These are phyloP conservation scores for Yasuhikotakia modesta DNA, from an alignment of 2,797 vertebrate genomes.

Conservation along the genomic window DNA sequence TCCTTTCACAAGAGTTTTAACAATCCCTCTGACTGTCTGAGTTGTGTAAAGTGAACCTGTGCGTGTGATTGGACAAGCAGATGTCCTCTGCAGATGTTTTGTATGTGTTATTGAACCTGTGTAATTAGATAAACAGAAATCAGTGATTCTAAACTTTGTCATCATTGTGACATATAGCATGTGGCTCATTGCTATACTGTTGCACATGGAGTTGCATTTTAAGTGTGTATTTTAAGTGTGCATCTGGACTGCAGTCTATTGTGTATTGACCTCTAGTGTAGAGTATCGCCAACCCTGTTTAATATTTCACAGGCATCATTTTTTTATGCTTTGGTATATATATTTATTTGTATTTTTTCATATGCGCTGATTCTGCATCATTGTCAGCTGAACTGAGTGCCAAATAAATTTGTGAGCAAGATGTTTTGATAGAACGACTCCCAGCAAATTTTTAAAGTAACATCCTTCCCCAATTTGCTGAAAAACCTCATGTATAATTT, in stretches of 20 bases:
- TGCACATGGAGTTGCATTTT: neutral
- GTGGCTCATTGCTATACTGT: neutral
- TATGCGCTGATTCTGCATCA: neutral
- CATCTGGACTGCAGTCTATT: no score
- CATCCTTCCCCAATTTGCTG: slow-evolving; percentile 6
- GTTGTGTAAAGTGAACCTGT: neutral
- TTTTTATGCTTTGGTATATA: neutral
- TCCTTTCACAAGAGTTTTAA: neutral
- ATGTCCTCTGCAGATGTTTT: neutral
- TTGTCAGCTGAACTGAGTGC: neutral
- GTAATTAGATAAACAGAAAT: slow-evolving; percentile 4
- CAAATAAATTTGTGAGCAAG: neutral
- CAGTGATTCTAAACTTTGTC: neutral
- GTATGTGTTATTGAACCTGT: slow-evolving; percentile 6
- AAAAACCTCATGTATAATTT: slow-evolving; percentile 17
- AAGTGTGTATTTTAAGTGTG: no score
- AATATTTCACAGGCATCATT: neutral
- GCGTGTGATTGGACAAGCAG: neutral
- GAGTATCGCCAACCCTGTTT: neutral
- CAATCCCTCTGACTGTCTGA: neutral
- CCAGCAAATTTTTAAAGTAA: neutral
- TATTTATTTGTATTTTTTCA: neutral
- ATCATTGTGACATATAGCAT: neutral
- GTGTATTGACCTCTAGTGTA: neutral
- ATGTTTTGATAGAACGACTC: neutral